Base-by-base conservation (phyloP, 2,113 vertebrate genomes). In the Sigmodon hispidus region DNA sequence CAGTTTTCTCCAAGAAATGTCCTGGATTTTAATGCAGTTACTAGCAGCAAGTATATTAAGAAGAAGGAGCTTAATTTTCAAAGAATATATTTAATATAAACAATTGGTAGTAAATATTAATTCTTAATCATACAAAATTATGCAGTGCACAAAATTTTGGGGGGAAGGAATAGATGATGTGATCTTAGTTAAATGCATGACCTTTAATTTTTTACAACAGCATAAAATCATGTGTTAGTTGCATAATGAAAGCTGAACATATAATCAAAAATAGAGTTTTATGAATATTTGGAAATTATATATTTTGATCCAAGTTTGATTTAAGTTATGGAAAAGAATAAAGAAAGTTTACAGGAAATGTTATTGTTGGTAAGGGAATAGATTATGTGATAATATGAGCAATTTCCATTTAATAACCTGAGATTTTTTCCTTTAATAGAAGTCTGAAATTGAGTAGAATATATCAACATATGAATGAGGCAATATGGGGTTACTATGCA, bases 381-480 rank as follows among this genome's bases (percentile, higher is more conserved):
- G 43, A 59, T 95, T 90, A 1, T 81, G 24, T 69, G 43, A 95
- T 85, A 87, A 76, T 77, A 65, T 50, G n/a, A 57, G 13, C 87
- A 65, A 24, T 77, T 88, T 90, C 31, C 22, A 89, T 50, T 79
- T 79, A 92, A 79, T 87, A 86, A 87, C 36, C 52, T 86, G 43
- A 16, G 48, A 86, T 72, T 83, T 95, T 95, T 91, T 26, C n/a
- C 67, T n/a, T 67, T 88, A 70, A 50, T n/a, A 91, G 91, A 77
- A 96, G 95, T 77, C 61, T 91, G 16, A 93, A 92, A 92, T 31
- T 61, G 63, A 88, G 34, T 31, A 92, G 87, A 92, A 76, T 59
- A 86, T 83, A 86, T 96, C 59, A 93, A 79, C 15, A 91, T 59
- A 80, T 61, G 48, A 96, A 90, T 86, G 69, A 90, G n/a, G 61